Percentiles rank a stretch among this genome's conserved stretches.
Evolutionary conservation across 2,797 vertebrate genomes (phyloP).

Genomic region (Crocidura indochinensis): DNA sequence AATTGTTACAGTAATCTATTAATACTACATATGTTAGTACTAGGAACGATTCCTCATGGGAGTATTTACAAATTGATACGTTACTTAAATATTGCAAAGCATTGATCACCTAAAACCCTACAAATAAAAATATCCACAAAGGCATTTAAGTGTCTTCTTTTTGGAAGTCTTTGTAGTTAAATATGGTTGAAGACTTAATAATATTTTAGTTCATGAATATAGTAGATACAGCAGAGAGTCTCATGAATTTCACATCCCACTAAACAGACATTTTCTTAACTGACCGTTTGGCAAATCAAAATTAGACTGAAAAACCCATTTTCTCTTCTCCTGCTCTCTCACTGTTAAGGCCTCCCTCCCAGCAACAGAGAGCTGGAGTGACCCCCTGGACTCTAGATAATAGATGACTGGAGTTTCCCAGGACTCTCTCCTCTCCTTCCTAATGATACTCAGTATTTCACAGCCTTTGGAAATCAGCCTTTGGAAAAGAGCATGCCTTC

Average conservation of each 20-base stretch:
- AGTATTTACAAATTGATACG: slow-evolving; percentile 5
- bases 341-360: background rate
- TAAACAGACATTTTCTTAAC: slow-evolving; percentile 66
- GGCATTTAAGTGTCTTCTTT: background rate
- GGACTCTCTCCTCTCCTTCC: slow-evolving; percentile 28
- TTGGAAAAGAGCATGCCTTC: slow-evolving; percentile 72
- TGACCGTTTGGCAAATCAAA: background rate
- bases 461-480: background rate
- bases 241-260: slow-evolving; percentile 63
- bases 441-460: slow-evolving; percentile 57
- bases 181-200: slow-evolving; percentile 22
- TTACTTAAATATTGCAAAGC: slow-evolving; percentile 6
- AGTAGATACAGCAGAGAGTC: slow-evolving; percentile 4
- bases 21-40: background rate
- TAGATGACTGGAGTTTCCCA: background rate
- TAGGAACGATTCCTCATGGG: background rate
- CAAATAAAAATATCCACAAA: slow-evolving; percentile 44
- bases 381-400: background rate
- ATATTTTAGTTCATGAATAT: slow-evolving; percentile 39
- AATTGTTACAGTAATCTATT: background rate
- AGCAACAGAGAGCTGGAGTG: background rate
- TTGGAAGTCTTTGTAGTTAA: slow-evolving; percentile 40
- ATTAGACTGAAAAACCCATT: slow-evolving; percentile 13
- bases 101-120: slow-evolving; percentile 19
- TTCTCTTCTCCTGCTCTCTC: background rate